Conservation (phyloP, 2,888 invertebrate genomes). For the Eretmocerus hayati region DNA sequence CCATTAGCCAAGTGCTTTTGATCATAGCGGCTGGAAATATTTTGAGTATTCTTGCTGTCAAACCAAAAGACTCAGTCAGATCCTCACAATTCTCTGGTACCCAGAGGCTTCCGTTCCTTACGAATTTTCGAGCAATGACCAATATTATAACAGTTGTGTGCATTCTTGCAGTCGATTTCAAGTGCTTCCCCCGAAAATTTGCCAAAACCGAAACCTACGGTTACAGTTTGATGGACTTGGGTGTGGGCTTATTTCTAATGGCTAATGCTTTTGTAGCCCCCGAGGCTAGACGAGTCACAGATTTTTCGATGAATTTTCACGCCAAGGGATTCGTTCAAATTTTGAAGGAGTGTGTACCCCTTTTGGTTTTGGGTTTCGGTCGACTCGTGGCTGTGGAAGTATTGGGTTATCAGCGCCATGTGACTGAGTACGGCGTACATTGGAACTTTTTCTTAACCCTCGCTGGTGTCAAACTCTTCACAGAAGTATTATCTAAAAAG, state of each 20-base stretch:
- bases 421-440: constrained; percentile 91
- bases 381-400: constrained; percentile 57
- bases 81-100: not conserved
- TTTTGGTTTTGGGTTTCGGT: constrained; percentile 57
- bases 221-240: constrained; percentile 89
- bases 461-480: constrained; percentile 70
- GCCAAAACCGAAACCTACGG: constrained; percentile 85
- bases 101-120: constrained; percentile 49
- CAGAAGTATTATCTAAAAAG: constrained; percentile 55
- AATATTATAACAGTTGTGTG: constrained; percentile 70
- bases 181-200: constrained; percentile 73
- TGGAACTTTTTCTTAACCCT: constrained; percentile 98
- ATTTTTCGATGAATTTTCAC: not conserved
- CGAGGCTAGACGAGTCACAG: constrained; percentile 44
- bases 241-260: constrained; percentile 82
- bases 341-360: constrained; percentile 45
- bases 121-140: constrained; percentile 63
- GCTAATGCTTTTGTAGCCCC: constrained; percentile 71
- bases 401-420: constrained; percentile 77
- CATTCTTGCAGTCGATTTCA: constrained; percentile 93
- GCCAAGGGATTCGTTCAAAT: constrained; percentile 28
- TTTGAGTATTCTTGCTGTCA: constrained; percentile 20
- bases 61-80: constrained; percentile 16
- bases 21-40: constrained; percentile 29
- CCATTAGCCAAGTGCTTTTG: constrained; percentile 29